Evolutionary conservation across 2,113 vertebrate species (phyloP).

Genomic region (Panurus biarmicus): DNA sequence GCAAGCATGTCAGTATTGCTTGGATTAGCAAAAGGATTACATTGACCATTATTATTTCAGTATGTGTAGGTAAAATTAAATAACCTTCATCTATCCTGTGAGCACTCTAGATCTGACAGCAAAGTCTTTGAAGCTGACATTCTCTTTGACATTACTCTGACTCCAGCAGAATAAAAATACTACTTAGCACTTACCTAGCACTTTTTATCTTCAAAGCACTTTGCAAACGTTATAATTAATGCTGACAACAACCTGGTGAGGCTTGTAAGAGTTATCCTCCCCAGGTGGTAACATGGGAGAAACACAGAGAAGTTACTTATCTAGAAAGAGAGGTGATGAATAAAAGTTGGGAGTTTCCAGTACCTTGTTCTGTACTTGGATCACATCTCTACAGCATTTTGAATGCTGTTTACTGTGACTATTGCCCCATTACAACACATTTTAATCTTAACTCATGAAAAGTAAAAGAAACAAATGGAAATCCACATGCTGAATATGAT

Average conservation of each 20-base stretch:
- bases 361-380: background rate
- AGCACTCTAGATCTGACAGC: background rate
- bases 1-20: background rate
- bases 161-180: constrained; percentile 33
- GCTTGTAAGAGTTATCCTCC: background rate
- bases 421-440: background rate
- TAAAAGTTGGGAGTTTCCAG: background rate
- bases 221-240: constrained; percentile 46
- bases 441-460: background rate
- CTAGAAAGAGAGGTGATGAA: background rate
- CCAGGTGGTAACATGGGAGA: background rate
- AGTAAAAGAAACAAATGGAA: background rate
- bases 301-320: background rate
- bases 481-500: background rate
- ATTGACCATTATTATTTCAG: background rate
- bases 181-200: constrained; percentile 34
- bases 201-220: constrained; percentile 49
- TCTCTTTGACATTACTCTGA: constrained; percentile 16
- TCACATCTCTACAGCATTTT: background rate
- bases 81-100: background rate
- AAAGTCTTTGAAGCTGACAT: constrained; percentile 30
- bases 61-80: background rate
- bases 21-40: background rate
- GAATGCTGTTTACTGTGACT: background rate
- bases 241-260: constrained; percentile 27